phyloP scores from a whole-genome alignment of 2,797 vertebrate genomes.

The Loriculus beryllinus region DNA sequence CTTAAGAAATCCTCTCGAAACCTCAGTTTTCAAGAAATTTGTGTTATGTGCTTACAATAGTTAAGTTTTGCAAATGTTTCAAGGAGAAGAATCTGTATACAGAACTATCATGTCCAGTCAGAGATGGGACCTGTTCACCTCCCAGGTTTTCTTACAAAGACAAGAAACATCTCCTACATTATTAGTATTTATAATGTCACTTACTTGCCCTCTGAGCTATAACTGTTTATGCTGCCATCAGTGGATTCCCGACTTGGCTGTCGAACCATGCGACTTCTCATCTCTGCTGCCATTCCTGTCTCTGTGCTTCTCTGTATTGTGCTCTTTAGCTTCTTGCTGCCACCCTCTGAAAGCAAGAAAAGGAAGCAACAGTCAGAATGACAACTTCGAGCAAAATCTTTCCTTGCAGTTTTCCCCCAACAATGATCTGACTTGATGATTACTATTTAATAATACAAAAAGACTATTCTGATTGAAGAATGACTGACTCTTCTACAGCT shows the following conservation, averaged over 20 bases:
- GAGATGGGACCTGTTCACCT: background rate
- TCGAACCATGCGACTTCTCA: conserved; percentile 90
- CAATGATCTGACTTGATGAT: background rate
- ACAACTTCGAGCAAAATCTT: background rate
- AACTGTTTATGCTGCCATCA: conserved; percentile 96
- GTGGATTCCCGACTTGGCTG: conserved; percentile 96
- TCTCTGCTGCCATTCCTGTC: conserved; percentile 95
- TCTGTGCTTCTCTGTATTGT: conserved; percentile 96
- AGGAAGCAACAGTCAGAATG: background rate
- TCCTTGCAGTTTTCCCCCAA: background rate
- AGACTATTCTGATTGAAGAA: background rate
- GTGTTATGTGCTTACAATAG: background rate
- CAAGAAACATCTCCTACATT: background rate
- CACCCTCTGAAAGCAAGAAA: conserved; percentile 80
- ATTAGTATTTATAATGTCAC: conserved; percentile 48
- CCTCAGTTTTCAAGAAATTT: background rate
- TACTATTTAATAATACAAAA: background rate
- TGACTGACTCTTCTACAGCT: background rate
- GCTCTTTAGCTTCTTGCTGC: conserved; percentile 93
- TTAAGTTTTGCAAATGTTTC: background rate
- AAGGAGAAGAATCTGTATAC: background rate
- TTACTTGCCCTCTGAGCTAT: conserved; percentile 97
- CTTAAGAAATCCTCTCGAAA: background rate
- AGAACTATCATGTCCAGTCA: background rate
- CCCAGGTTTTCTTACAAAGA: background rate